Conservation (phyloP, 2,888 invertebrate species). For the Temnothorax rugatulus region DNA sequence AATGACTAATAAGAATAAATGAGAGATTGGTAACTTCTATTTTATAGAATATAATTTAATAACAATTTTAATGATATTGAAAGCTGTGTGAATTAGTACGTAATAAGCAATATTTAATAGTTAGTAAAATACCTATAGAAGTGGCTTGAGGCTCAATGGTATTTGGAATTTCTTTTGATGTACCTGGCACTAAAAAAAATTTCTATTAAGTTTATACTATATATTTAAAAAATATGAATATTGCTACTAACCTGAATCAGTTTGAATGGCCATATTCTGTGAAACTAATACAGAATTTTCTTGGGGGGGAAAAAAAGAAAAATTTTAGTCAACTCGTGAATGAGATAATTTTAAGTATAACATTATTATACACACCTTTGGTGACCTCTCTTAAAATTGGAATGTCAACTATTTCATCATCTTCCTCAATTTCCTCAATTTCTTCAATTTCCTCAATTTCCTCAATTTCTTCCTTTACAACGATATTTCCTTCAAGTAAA, state of each 20-base stretch:
- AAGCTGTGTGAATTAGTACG: constrained; percentile 12
- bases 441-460: constrained; percentile 7
- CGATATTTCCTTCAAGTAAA: background rate
- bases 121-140: constrained; percentile 11
- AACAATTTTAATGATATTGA: constrained; percentile 16
- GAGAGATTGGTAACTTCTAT: background rate
- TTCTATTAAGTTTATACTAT: background rate
- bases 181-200: background rate
- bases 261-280: constrained; percentile 1
- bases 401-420: constrained; percentile 3
- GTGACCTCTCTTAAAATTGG: background rate
- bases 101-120: background rate
- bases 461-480: constrained; percentile 5
- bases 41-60: constrained; percentile 12
- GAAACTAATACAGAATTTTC: background rate
- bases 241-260: constrained; percentile 19
- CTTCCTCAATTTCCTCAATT: constrained; percentile 9
- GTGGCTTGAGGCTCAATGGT: background rate
- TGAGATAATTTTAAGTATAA: constrained; percentile 11
- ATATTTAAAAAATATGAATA: constrained; percentile 6
- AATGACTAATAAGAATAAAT: background rate
- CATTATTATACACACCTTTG: background rate
- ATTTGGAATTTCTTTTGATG: constrained; percentile 1
- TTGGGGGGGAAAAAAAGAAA: background rate
- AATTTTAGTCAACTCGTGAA: background rate